These are phyloP conservation scores for Rotaria sp. DNA, from an alignment of 2,888 invertebrate genomes.

Conservation along the genomic window DNA sequence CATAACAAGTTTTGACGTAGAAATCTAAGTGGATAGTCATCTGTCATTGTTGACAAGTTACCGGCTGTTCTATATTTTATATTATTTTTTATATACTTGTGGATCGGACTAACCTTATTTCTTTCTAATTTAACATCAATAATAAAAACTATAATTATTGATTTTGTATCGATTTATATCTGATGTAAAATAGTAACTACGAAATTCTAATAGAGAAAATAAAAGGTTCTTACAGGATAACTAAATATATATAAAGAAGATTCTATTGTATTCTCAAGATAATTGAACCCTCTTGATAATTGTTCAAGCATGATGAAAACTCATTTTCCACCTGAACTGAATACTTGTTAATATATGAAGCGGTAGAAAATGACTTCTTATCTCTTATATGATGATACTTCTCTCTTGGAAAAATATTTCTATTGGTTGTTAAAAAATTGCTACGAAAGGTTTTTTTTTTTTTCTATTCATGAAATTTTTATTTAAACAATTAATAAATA, in stretches of 20 bases:
- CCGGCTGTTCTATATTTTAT: not conserved
- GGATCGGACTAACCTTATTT: not conserved
- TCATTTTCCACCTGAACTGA: not conserved
- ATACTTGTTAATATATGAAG: not conserved
- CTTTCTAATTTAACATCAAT: not conserved
- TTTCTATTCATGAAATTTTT: too few relatives aligned
- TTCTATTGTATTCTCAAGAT: not conserved
- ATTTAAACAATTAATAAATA: too few relatives aligned
- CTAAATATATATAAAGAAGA: not conserved
- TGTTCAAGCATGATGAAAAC: not conserved
- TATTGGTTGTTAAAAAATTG: not conserved
- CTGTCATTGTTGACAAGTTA: not conserved
- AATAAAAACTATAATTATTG: not conserved
- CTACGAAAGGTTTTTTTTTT: too few relatives aligned
- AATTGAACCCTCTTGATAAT: not conserved
- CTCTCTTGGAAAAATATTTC: not conserved
- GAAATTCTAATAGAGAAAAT: too few relatives aligned
- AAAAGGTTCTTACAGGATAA: too few relatives aligned
- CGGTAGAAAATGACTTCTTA: not conserved
- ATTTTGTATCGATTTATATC: not conserved
- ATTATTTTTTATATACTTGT: too few relatives aligned
- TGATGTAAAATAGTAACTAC: too few relatives aligned
- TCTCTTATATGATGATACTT: not conserved
- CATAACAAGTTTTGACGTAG: too few relatives aligned
- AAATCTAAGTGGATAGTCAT: not conserved